Evolutionary conservation across 2,888 invertebrate species (phyloP), one percentile per base, ranked within the genome.

Genomic region (Argynnis bischoffii): DNA sequence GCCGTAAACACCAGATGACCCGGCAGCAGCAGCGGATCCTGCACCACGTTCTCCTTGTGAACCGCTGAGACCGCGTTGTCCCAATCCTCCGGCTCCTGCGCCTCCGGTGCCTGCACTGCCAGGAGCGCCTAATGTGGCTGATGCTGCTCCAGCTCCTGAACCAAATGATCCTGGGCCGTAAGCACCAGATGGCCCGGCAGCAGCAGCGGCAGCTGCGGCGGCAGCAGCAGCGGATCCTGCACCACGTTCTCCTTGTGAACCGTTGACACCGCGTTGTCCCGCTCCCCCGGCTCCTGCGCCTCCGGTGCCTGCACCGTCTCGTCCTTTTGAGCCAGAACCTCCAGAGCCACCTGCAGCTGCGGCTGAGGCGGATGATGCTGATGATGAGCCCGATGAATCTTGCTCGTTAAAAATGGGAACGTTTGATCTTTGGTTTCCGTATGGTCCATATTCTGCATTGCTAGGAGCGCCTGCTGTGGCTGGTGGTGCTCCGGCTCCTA

Each of bases 321-420:
- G 35, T 16, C 56, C 41, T 41, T 21, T 13, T 50, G 50, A 50
- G 16, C 35, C 35, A 41, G 35, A 41, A 1, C 11, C 35, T 41
- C n/a, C 50, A 16, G 50, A 1, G 6, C 50, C n/a, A 50, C n/a
- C 50, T 6, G 50, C n/a, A 3, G 35, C 35, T 41, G 35, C 11
- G n/a, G 16, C 15, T 26, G 14, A 3, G 48, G 48, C 11, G 1
- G 57, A n/a, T 46, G 57, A n/a, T n/a, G 16, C 14, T 46, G 57
- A 11, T 6, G 18, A 41, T 6, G 57, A 46, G 3, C 46, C 46
- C 18, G 48, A 48, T 48, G 18, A 13, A 0, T 63, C 54, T 21
- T 48, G 63, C 46, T 71, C 67, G 47, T 72, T 72, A 26, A 73
- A 66, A 15, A 74, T 59, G 15, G 71, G 54, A 21, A 72, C 67